Evolutionary conservation across 1,140 invertebrate genomes (phyloP).

Genomic region (Heliconius hewitsoni): DNA sequence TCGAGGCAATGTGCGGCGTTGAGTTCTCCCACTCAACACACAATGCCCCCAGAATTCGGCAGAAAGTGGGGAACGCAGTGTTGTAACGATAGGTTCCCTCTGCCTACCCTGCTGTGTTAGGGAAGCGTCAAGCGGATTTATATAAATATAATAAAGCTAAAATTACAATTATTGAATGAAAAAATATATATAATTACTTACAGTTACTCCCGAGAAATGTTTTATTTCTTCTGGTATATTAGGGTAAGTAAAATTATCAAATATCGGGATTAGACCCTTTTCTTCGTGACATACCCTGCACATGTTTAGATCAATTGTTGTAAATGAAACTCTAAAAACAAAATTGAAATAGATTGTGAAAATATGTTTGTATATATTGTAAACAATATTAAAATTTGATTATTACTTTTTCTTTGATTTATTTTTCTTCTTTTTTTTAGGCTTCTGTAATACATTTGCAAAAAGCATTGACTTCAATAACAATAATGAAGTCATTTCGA

Average conservation of each 20-base stretch:
- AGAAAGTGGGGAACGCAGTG: no score
- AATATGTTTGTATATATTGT: background rate
- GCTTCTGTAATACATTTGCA: conserved; percentile 58
- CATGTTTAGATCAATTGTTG: conserved; percentile 42
- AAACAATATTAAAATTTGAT: background rate
- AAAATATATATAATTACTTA: conserved; percentile 45
- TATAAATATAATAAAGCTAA: no score
- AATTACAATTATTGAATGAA: background rate
- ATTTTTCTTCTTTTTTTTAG: conserved; percentile 57
- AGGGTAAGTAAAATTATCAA: conserved; percentile 56
- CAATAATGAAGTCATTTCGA: conserved; percentile 62
- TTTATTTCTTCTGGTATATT: conserved; percentile 68
- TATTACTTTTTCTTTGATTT: conserved; percentile 58
- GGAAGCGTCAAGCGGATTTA: no score
- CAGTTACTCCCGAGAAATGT: conserved; percentile 62
- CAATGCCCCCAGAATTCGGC: no score
- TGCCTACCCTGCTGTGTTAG: no score
- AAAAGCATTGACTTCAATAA: conserved; percentile 68
- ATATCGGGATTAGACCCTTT: conserved; percentile 64
- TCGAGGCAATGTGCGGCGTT: no score
- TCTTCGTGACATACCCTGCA: conserved; percentile 64
- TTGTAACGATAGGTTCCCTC: no score
- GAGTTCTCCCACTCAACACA: no score
- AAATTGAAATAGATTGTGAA: conserved; percentile 9
- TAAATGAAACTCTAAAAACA: conserved; percentile 38